phyloP scores from a whole-genome alignment of 2,888 invertebrate genomes.

The Copidosoma aretas region DNA sequence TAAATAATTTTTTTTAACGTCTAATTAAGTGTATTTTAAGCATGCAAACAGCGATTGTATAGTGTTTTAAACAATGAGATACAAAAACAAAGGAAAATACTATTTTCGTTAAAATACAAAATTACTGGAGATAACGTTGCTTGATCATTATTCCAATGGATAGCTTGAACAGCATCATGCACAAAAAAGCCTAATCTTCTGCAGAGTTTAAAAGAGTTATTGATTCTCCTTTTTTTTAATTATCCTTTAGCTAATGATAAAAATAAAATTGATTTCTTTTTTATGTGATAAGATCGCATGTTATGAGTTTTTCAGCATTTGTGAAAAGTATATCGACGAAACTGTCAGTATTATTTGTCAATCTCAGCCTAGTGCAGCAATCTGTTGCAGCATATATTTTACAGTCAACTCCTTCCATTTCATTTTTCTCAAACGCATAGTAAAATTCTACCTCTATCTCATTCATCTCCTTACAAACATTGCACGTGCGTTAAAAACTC shows the following conservation, averaged over 20 bases:
- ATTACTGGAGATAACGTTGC: not conserved
- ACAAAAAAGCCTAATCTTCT: not conserved
- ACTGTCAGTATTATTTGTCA: too few species aligned
- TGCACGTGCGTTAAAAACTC: too few species aligned
- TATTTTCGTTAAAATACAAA: not conserved
- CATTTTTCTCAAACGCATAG: too few species aligned
- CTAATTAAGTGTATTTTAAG: not conserved
- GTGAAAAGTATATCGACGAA: too few species aligned
- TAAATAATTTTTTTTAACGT: not conserved
- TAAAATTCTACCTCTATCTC: too few species aligned
- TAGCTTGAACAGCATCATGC: not conserved
- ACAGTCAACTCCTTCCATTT: too few species aligned
- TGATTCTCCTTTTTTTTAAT: not conserved
- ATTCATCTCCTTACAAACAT: too few species aligned
- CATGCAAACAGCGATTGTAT: not conserved
- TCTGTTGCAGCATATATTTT: too few species aligned
- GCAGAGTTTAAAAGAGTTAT: not conserved
- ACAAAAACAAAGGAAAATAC: not conserved
- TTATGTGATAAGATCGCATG: not conserved
- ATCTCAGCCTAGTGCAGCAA: too few species aligned
- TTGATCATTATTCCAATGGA: constrained; percentile 1
- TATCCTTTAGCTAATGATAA: not conserved
- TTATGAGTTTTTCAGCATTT: not conserved
- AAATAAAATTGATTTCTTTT: not conserved
- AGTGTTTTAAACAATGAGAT: not conserved